Base-by-base conservation (phyloP, 1,140 invertebrate genomes). In the Euura lappo region DNA sequence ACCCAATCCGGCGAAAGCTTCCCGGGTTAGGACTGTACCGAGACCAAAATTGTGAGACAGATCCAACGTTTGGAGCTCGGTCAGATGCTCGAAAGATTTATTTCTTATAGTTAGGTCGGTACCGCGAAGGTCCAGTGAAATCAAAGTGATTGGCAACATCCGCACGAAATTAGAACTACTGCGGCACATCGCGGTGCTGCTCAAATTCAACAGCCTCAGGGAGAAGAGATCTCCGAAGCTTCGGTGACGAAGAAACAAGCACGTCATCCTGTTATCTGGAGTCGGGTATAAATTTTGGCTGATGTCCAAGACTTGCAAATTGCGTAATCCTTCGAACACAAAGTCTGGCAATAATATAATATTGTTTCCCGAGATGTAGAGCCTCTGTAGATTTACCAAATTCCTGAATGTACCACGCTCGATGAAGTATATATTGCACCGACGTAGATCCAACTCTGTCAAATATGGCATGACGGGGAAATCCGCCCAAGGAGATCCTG, bases 361-460 rank as follows among this genome's bases (percentile, higher is more conserved):
- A 43, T 85, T 85, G 70, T 91, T 91, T 72, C 88, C 83, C 2
- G 88, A 86, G 47, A 91, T 78, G 71, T 89, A 90, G 2, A 91
- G 76, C 5, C 84, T 80, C 6, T 81, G 75, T 2, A 91, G 72
- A 4, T 82, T 83, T 3, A 81, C 83, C 77, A 91, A 82, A 60
- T 86, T 85, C 44, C 64, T 42, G 68, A 91, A 91, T 0, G 81
- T 78, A 2, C 82, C 75, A 64, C 75, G 77, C 5, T 81, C 82
- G 3, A 91, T 65, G 8, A 78, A 83, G 71, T 85, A 77, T 10
- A 91, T 91, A 65, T 82, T 82, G 73, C 90, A 91, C 13, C 86
- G 84, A 44, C 90, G 83, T 2, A 91, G 80, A 74, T 91, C 90
- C n/a, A 91, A 77, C 72, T 91, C 89, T 66, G 80, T 72, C 0